phyloP scores from a whole-genome alignment of 2,113 vertebrate genomes.

The Raja brachyura region DNA sequence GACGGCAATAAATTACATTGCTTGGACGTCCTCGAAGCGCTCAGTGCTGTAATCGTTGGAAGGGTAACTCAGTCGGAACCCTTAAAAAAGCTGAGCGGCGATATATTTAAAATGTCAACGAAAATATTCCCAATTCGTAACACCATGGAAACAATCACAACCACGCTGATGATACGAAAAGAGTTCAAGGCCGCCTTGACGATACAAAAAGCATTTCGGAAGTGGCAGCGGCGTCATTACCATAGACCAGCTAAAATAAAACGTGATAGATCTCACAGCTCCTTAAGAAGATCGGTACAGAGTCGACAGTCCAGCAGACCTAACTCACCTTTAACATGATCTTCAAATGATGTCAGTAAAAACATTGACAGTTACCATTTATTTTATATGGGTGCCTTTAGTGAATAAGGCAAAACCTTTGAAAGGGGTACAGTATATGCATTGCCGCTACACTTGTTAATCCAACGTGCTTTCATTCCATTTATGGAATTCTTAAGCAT shows the following conservation, averaged over 20 bases:
- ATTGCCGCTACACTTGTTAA: neutral
- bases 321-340: slow-evolving; percentile 29
- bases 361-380: neutral
- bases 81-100: slow-evolving; percentile 39
- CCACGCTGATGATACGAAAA: slow-evolving; percentile 42
- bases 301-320: slow-evolving; percentile 24
- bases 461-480: slow-evolving; percentile 14
- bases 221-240: slow-evolving; percentile 43
- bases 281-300: neutral
- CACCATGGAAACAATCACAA: slow-evolving; percentile 41
- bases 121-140: slow-evolving; percentile 42
- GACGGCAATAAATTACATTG: slow-evolving; percentile 29
- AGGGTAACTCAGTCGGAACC: slow-evolving; percentile 35
- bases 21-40: neutral
- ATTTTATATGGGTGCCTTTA: slow-evolving; percentile 6
- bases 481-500: neutral
- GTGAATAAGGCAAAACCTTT: neutral
- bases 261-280: slow-evolving; percentile 39
- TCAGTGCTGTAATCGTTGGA: slow-evolving; percentile 39
- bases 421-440: neutral
- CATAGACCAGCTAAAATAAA: slow-evolving; percentile 48
- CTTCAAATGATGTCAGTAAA: neutral
- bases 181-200: slow-evolving; percentile 44
- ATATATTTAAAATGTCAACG: slow-evolving; percentile 41
- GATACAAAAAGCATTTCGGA: slow-evolving; percentile 48